These are phyloP conservation scores for Rhabdornis inornatus DNA, from an alignment of 2,113 vertebrate species.

Conservation along the genomic window DNA sequence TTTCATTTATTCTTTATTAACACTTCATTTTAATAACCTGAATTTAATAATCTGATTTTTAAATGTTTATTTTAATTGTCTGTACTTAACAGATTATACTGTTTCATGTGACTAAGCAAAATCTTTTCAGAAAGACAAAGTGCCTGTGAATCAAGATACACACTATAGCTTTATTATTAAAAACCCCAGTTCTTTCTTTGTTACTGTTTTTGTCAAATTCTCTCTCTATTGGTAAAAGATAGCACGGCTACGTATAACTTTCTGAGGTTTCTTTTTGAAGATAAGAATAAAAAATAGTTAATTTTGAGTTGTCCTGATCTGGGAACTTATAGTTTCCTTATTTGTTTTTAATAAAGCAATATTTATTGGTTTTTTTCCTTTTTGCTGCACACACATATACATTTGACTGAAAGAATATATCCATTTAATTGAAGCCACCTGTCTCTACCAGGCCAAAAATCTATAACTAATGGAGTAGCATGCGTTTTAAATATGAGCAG, in stretches of 20 bases:
- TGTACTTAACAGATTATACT: background rate
- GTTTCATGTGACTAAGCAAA: background rate
- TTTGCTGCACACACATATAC: background rate
- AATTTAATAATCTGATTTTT: background rate
- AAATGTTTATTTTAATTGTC: background rate
- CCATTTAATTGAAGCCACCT: background rate
- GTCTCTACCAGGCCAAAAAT: background rate
- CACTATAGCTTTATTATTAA: background rate
- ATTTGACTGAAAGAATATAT: background rate
- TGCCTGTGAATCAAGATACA: background rate
- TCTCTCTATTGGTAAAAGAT: background rate
- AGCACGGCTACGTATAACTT: background rate
- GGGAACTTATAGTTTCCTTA: background rate
- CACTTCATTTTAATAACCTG: background rate
- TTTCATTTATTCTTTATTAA: background rate
- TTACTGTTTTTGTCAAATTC: background rate
- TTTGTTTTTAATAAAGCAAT: background rate
- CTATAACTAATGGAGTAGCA: background rate
- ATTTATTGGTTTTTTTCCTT: background rate
- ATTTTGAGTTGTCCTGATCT: background rate
- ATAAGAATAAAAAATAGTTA: background rate
- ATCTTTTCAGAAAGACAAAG: background rate
- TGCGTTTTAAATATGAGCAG: background rate
- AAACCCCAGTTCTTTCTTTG: background rate
- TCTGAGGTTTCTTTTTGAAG: background rate